These are phyloP conservation scores for Muscicapa comitata DNA, from an alignment of 2,797 vertebrate genomes.

Conservation along the genomic window DNA sequence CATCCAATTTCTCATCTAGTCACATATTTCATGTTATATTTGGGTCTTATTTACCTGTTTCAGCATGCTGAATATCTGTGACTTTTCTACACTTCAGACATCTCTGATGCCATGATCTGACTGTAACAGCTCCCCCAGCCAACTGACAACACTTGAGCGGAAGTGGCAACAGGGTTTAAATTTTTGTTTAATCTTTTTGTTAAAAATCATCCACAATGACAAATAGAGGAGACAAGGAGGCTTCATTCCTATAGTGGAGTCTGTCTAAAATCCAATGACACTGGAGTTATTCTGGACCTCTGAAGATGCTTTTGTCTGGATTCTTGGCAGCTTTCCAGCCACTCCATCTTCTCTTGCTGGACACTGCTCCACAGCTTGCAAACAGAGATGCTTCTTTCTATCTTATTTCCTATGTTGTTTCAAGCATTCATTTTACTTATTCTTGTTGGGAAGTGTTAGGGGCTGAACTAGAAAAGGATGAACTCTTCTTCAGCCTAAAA, in stretches of 20 bases:
- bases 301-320: not conserved
- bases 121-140: not conserved
- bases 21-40: not conserved
- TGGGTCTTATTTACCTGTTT: not conserved
- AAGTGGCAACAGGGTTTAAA: not conserved
- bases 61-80: not conserved
- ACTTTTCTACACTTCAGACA: not conserved
- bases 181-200: not conserved
- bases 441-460: not conserved
- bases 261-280: not conserved
- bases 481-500: constrained; percentile 35
- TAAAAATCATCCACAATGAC: not conserved
- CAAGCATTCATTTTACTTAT: constrained; percentile 11
- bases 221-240: not conserved
- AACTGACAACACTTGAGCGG: not conserved
- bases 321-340: not conserved
- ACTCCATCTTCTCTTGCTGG: constrained; percentile 41
- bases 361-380: constrained; percentile 18
- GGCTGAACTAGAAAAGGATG: not conserved
- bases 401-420: not conserved
- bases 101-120: not conserved
- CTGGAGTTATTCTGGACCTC: not conserved
- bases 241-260: not conserved
- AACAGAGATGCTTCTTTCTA: not conserved
- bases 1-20: not conserved